These are phyloP conservation scores for Drosophila asahinai DNA, from an alignment of 1,140 invertebrate species.

Conservation along the genomic window DNA sequence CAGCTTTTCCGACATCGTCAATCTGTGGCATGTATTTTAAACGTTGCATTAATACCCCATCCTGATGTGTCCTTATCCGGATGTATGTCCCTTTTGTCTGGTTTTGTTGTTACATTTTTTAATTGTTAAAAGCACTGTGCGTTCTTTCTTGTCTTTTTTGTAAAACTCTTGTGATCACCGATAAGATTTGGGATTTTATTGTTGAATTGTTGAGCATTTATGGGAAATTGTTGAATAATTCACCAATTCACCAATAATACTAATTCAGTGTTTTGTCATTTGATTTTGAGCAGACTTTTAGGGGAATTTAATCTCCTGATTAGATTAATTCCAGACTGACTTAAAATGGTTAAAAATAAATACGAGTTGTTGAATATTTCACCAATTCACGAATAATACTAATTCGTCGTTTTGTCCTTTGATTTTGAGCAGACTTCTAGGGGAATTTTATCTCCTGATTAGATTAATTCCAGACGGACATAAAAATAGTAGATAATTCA, in stretches of 20 bases:
- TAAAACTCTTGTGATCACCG: too few species aligned
- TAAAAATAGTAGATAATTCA: too few species aligned
- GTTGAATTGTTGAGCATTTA: background rate
- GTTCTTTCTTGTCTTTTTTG: background rate
- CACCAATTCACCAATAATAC: background rate
- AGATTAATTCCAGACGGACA: too few species aligned
- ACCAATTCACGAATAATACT: background rate
- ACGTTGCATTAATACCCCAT: constrained; percentile 70
- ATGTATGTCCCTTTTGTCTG: background rate
- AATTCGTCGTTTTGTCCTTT: too few species aligned
- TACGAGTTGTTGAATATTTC: too few species aligned
- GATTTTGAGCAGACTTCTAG: too few species aligned
- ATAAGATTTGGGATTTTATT: background rate
- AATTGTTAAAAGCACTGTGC: background rate
- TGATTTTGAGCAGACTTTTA: too few species aligned
- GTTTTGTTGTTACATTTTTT: background rate
- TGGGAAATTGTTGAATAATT: background rate
- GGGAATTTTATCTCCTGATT: too few species aligned
- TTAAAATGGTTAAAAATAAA: too few species aligned
- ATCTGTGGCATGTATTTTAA: constrained; percentile 76
- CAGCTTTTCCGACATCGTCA: constrained; percentile 56
- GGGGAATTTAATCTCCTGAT: too few species aligned
- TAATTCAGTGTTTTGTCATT: background rate
- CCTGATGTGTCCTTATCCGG: constrained; percentile 17
- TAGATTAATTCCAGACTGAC: too few species aligned